Percentiles rank a stretch among this genome's conserved stretches.
These are phyloP conservation scores for Cyphomyrus plagiostoma DNA, from an alignment of 2,113 vertebrate genomes.

Conservation along the genomic window DNA sequence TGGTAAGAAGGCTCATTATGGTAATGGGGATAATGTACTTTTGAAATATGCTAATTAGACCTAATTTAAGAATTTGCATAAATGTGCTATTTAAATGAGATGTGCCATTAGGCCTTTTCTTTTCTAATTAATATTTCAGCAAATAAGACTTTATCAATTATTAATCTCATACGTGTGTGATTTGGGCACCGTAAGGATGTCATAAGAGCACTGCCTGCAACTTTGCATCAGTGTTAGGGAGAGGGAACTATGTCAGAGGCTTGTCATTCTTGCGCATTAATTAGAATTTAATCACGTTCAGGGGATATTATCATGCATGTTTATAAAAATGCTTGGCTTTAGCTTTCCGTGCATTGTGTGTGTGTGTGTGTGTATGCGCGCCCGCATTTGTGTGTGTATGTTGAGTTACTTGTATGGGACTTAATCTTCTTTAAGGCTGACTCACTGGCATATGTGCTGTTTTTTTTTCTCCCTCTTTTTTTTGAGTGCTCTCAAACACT, in stretches of 20 bases:
- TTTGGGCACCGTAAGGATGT: constrained; percentile 24
- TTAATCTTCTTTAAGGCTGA: not conserved
- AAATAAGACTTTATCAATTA: constrained; percentile 44
- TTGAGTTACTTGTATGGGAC: not conserved
- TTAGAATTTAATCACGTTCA: constrained; percentile 33
- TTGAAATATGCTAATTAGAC: constrained; percentile 45
- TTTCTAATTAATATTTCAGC: constrained; percentile 45
- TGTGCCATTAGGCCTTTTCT: constrained; percentile 33
- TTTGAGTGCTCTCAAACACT: not conserved
- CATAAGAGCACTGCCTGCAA: constrained; percentile 24
- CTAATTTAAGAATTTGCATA: constrained; percentile 45
- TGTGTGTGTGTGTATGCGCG: not conserved
- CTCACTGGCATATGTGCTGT: not conserved
- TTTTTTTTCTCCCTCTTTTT: not conserved
- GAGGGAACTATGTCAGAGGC: constrained; percentile 21
- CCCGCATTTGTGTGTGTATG: not conserved
- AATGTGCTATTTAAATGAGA: constrained; percentile 37
- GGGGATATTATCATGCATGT: constrained; percentile 24
- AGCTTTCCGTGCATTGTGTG: constrained; percentile 10
- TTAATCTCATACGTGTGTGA: constrained; percentile 40
- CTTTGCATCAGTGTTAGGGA: constrained; percentile 20
- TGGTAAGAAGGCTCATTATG: constrained; percentile 36
- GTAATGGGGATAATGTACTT: constrained; percentile 39
- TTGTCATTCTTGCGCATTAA: constrained; percentile 23
- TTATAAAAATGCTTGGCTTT: constrained; percentile 31